Evolutionary conservation across 2,113 vertebrate genomes (phyloP).

Genomic region (Alligator mississippiensis): DNA sequence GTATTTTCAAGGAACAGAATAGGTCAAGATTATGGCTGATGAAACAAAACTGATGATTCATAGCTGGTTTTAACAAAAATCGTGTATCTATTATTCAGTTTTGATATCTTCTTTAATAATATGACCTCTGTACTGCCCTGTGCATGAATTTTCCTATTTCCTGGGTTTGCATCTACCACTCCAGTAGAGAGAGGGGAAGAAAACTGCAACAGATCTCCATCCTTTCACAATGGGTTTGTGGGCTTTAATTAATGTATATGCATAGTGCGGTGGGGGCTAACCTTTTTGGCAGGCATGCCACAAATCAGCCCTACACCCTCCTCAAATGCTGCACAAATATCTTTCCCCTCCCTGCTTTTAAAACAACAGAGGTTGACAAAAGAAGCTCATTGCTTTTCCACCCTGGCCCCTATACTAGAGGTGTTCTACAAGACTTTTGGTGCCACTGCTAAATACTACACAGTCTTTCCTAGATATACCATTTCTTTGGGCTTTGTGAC

Average conservation of each 20-base stretch:
- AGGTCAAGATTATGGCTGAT: constrained; percentile 41
- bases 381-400: not conserved
- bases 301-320: too few relatives aligned
- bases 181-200: not conserved
- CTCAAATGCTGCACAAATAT: not conserved
- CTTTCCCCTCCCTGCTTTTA: not conserved
- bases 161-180: not conserved
- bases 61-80: not conserved
- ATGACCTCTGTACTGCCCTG: not conserved
- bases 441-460: not conserved
- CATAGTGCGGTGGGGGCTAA: too few relatives aligned
- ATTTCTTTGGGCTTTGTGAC: not conserved
- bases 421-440: not conserved
- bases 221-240: not conserved
- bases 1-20: constrained; percentile 38
- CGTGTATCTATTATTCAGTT: not conserved
- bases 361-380: not conserved
- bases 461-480: not conserved
- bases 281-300: too few relatives aligned
- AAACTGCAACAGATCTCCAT: not conserved
- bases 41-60: constrained; percentile 12
- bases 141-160: constrained; percentile 13
- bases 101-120: not conserved
- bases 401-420: not conserved
- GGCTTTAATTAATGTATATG: not conserved